Conservation (phyloP, 2,797 vertebrate genomes). For the Manis javanica region DNA sequence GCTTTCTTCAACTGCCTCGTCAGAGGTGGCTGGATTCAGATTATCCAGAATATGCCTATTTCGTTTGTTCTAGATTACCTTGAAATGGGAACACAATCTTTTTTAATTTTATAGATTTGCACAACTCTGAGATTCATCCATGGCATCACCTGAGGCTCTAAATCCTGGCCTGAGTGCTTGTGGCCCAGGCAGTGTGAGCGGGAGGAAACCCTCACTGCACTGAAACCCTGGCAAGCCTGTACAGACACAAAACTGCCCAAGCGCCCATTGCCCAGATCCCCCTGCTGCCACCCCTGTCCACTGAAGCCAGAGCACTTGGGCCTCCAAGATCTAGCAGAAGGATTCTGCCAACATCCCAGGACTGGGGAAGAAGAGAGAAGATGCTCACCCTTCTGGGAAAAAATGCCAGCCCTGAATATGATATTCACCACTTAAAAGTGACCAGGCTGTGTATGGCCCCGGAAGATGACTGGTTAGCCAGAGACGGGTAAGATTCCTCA, state of each 20-base stretch:
- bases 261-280: not conserved
- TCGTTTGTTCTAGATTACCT: not conserved
- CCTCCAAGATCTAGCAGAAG: not conserved
- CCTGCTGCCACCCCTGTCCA: too few species aligned
- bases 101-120: not conserved
- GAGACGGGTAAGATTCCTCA: too few species aligned
- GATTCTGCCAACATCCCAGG: not conserved
- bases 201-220: not conserved
- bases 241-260: not conserved
- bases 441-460: too few species aligned
- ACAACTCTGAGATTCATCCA: not conserved
- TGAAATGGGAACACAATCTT: constrained; percentile 16
- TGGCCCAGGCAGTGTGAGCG: not conserved
- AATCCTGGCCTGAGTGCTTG: not conserved
- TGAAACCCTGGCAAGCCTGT: not conserved
- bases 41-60: not conserved
- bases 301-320: not conserved
- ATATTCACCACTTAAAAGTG: not conserved
- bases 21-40: not conserved
- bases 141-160: not conserved
- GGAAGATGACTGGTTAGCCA: too few species aligned
- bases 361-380: not conserved
- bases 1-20: not conserved
- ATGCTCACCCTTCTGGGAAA: not conserved
- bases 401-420: not conserved